Evolutionary conservation across 2,113 vertebrate species (phyloP).

Genomic region (Lagenorhynchus albirostris): DNA sequence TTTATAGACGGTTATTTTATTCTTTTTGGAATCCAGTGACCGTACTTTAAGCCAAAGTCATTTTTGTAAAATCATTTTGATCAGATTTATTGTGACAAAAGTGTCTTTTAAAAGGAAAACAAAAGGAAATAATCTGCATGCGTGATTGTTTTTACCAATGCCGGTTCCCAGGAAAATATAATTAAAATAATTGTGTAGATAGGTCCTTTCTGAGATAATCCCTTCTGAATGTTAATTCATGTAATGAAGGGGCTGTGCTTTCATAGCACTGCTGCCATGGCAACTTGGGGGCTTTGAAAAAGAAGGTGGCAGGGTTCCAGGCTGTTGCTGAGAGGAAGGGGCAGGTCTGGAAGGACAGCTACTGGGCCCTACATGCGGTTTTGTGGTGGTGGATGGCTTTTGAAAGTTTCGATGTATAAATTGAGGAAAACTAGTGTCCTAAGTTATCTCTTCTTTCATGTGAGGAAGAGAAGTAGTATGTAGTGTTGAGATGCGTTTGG

Average conservation of each 20-base stretch:
- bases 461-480: neutral
- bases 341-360: neutral
- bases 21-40: neutral
- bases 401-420: neutral
- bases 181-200: constrained; percentile 46
- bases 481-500: neutral
- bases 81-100: constrained; percentile 41
- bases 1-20: neutral
- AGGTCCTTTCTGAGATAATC: constrained; percentile 30
- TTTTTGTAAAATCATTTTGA: constrained; percentile 8
- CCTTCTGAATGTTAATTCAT: constrained; percentile 64
- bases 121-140: constrained; percentile 5
- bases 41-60: neutral
- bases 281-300: constrained; percentile 51
- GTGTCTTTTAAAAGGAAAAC: neutral
- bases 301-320: constrained; percentile 52
- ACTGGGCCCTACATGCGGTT: neutral
- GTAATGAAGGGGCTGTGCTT: constrained; percentile 55
- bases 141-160: neutral
- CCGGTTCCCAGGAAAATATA: neutral
- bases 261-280: constrained; percentile 35
- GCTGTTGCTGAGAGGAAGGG: neutral
- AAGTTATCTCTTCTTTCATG: neutral
- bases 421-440: neutral
- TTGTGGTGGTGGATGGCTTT: neutral